Evolutionary conservation across 2,797 vertebrate species (phyloP).

Genomic region (Semotilus atromaculatus): DNA sequence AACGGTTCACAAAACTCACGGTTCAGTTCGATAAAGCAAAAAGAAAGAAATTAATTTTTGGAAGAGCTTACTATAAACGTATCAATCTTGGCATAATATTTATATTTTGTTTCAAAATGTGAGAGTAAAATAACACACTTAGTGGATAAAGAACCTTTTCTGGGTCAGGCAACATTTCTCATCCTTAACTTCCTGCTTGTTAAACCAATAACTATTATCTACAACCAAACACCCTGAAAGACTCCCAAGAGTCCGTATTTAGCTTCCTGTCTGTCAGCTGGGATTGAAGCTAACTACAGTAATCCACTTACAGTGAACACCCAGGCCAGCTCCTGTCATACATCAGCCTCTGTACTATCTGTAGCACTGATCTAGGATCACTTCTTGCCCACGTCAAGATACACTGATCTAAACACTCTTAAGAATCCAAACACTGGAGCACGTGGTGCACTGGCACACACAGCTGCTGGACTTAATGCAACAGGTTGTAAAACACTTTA

Average conservation of each 20-base stretch:
- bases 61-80: too few relatives aligned
- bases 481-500: background rate
- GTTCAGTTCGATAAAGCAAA: too few relatives aligned
- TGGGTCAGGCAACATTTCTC: slow-evolving; percentile 3
- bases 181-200: slow-evolving; percentile 34
- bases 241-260: slow-evolving; percentile 11
- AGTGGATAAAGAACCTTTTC: slow-evolving; percentile 1
- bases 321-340: slow-evolving; percentile 23
- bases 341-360: slow-evolving; percentile 39
- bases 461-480: background rate
- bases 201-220: slow-evolving; percentile 25
- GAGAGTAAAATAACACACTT: background rate
- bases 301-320: slow-evolving; percentile 57
- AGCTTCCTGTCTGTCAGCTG: slow-evolving; percentile 43
- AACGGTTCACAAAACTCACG: too few relatives aligned
- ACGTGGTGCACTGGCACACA: background rate
- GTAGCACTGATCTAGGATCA: slow-evolving; percentile 22
- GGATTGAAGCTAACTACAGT: slow-evolving; percentile 44
- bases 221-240: slow-evolving; percentile 2
- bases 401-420: slow-evolving; percentile 37
- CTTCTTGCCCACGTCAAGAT: slow-evolving; percentile 27
- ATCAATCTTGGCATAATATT: background rate
- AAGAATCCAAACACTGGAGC: slow-evolving; percentile 7
- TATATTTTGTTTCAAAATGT: background rate
- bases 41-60: background rate